A percentile compares a stretch with the other conserved stretches of the same genome.
phyloP scores from a whole-genome alignment of 2,113 vertebrate genomes.

The Proterorhinus semilunaris region DNA sequence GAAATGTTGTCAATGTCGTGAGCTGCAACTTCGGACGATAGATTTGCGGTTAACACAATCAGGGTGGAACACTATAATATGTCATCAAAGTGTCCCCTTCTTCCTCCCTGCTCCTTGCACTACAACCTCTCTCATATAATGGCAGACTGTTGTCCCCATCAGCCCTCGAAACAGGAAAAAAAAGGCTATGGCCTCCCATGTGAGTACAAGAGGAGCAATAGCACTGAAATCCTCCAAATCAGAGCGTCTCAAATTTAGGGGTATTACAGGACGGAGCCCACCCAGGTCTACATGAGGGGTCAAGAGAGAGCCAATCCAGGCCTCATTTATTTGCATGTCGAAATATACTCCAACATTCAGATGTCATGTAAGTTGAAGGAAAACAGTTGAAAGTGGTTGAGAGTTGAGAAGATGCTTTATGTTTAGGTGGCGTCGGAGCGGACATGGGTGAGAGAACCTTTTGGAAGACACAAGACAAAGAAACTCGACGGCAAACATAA shows the following conservation, averaged over 20 bases:
- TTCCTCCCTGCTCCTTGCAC: conserved; percentile 18
- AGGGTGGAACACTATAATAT: background rate
- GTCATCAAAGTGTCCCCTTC: background rate
- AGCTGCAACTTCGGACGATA: conserved; percentile 59
- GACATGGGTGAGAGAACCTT: conserved; percentile 31
- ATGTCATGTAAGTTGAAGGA: conserved; percentile 30
- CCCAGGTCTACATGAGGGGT: conserved; percentile 61
- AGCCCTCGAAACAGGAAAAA: conserved; percentile 56
- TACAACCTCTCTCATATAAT: conserved; percentile 9
- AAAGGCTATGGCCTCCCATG: conserved; percentile 53
- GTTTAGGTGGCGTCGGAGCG: conserved; percentile 38
- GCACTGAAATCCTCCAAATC: conserved; percentile 70
- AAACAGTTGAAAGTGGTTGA: conserved; percentile 15
- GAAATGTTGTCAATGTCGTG: conserved; percentile 42
- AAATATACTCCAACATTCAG: conserved; percentile 56
- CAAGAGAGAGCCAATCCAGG: conserved; percentile 44
- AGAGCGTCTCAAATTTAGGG: conserved; percentile 72
- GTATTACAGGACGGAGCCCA: conserved; percentile 63
- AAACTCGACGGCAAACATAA: background rate
- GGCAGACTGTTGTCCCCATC: conserved; percentile 57
- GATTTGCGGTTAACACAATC: conserved; percentile 33
- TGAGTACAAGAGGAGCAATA: conserved; percentile 67
- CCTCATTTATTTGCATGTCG: conserved; percentile 68
- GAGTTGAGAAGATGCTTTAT: conserved; percentile 14
- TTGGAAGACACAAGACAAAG: conserved; percentile 27